A percentile compares a stretch with the other conserved stretches of the same genome.
Conservation (phyloP, 1,140 invertebrate genomes). For the Heliconius hewitsoni region DNA sequence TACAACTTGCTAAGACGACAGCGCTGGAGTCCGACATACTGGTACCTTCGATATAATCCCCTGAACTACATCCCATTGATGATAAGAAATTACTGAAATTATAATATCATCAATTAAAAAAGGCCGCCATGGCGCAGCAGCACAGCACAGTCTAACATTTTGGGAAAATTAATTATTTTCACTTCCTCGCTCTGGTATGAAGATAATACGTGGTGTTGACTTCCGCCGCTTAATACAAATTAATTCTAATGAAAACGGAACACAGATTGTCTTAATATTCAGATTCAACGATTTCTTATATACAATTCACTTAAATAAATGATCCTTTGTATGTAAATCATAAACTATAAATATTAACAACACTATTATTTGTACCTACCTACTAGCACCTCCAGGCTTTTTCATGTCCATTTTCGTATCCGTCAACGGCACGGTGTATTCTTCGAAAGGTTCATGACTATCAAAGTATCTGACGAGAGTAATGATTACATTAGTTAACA, state of each 20-base stretch:
- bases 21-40: slow-evolving; percentile 53
- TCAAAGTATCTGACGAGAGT: slow-evolving; percentile 87
- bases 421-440: neutral
- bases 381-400: neutral
- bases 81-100: slow-evolving; percentile 46
- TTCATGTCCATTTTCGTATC: neutral
- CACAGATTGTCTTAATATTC: no score
- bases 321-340: no score
- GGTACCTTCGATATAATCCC: slow-evolving; percentile 46
- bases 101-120: slow-evolving; percentile 5
- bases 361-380: neutral
- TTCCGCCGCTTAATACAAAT: no score
- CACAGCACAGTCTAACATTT: neutral
- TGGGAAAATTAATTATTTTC: neutral
- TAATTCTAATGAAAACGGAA: no score
- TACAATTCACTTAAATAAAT: no score
- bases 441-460: slow-evolving; percentile 86
- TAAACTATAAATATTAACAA: no score
- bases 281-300: no score
- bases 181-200: no score
- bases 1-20: slow-evolving; percentile 44
- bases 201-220: no score
- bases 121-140: neutral
- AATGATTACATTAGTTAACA: neutral
- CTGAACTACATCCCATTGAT: slow-evolving; percentile 45